Evolutionary conservation across 2,888 invertebrate genomes (phyloP), one percentile per base, ranked within the genome.

Genomic region (Piscicola geometra): DNA sequence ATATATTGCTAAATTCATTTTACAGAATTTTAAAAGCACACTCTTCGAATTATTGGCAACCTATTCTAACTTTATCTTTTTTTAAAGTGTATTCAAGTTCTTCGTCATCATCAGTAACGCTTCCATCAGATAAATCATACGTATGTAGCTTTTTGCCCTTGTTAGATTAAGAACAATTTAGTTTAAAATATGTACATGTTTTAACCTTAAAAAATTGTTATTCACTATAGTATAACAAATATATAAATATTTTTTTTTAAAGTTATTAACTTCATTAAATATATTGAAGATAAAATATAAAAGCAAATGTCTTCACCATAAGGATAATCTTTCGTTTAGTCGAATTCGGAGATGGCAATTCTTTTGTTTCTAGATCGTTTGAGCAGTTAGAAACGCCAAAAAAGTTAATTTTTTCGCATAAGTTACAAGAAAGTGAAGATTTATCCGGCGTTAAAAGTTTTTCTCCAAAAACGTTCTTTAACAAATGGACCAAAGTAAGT

Each of bases 71-170:
- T 3, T 56, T n/a, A 5, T 56, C 60, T 15, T 25, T 56, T 18
- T 56, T 56, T 56, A 5, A 18, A 21, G 60, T n/a, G 25, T 21
- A 81, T 75, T 86, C 86, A 35, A 84, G 83, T n/a, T 86, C 86
- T 78, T 88, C 88, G 80, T 88, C 88, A 80, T 88, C 88, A 78
- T 88, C 88, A 0, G 87, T 86, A 2, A 88, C 87, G 66, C 88
- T 87, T 0, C 87, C 88, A 74, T 82, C 83, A 64, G 83, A 82
- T 56, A 81, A 82, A 32, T 81, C 80, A 66, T 82, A 81, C 15
- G 79, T 73, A 9, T 84, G 82, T 66, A 87, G 81, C 78, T 86
- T 87, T 81, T 87, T 87, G 72, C 87, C 86, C 88, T n/a, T n/a
- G n/a, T n/a, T n/a, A n/a, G n/a, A n/a, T n/a, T n/a, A n/a, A n/a